Evolutionary conservation across 2,113 vertebrate species (phyloP).

Genomic region (Panurus biarmicus): DNA sequence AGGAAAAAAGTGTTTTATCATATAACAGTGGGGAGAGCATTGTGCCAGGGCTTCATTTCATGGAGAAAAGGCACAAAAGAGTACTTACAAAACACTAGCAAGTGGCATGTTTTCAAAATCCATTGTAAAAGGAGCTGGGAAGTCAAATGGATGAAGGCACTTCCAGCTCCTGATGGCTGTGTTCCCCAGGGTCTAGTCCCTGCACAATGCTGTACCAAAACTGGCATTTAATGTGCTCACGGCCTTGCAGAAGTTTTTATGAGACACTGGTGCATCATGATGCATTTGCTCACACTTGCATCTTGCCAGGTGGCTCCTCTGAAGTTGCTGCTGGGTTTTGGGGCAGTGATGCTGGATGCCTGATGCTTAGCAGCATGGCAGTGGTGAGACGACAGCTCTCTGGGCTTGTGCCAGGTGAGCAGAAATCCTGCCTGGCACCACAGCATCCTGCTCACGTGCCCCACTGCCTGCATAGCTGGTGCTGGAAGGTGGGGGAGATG

Average conservation of each 20-base stretch:
- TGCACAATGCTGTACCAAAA: rapidly evolving
- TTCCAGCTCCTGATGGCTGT: not conserved
- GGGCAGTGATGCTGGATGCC: not conserved
- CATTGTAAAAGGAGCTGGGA: not conserved
- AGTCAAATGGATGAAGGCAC: not conserved
- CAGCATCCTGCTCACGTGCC: rapidly evolving
- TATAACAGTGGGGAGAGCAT: not conserved
- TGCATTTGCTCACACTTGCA: not conserved
- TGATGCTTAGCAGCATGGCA: not conserved
- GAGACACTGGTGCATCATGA: rapidly evolving
- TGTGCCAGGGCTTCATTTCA: not conserved
- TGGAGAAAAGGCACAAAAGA: not conserved
- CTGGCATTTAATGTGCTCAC: not conserved
- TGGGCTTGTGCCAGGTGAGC: constrained; percentile 10
- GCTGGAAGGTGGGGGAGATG: not conserved
- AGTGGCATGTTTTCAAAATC: not conserved
- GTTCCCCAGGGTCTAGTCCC: not conserved
- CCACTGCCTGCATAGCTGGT: not conserved
- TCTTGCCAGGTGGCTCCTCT: not conserved
- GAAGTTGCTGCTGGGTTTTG: not conserved
- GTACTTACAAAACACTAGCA: not conserved
- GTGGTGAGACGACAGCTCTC: not conserved
- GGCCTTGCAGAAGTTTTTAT: not conserved
- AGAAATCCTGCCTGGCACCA: not conserved
- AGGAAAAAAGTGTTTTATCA: not conserved